Evolutionary conservation across 2,113 vertebrate species (phyloP), one percentile per base, ranked within the genome.

Genomic region (Lucifuga dentata): DNA sequence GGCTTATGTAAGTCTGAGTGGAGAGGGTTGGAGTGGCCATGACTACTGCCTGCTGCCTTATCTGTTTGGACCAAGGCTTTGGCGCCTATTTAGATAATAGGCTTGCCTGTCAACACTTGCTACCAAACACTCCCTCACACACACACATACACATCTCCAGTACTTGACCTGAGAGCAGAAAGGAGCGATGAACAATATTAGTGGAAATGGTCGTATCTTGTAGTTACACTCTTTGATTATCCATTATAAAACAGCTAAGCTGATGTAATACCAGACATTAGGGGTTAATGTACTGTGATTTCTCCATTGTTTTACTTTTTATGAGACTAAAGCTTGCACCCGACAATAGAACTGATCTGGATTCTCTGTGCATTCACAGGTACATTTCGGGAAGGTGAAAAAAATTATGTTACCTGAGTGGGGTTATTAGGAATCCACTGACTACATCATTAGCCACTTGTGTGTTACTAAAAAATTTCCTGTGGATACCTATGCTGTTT

Each of bases 21-120:
- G 26, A 40, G 29, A 2, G 35, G n/a, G 8, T 26, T 48, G 49
- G 36, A 53, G 61, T 76, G 78, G 39, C 32, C 20, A 48, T 58
- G 72, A 44, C 46, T 64, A 63, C 48, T 5, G 15, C 76, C 55
- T 49, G 3, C 19, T 40, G 46, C 56, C 68, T 88, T 90, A 90
- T 91, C 88, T 85, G 26, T 80, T 75, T 84, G 83, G 75, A 85
- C 74, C 83, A 85, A 8, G 62, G 46, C 81, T 67, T 56, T 82
- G 87, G 79, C 38, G 53, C 60, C 79, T 70, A 73, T 78, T 84
- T 76, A 84, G 80, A 88, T 86, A 88, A 85, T 86, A 67, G 61
- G 49, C 55, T 66, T 52, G 59, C 61, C 64, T 84, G 76, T 88
- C 86, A 87, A 78, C 86, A 70, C 81, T 73, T 50, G 40, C 53